These are phyloP conservation scores for Phrynosoma blainvillii DNA, from an alignment of 2,113 vertebrate genomes.

Conservation along the genomic window DNA sequence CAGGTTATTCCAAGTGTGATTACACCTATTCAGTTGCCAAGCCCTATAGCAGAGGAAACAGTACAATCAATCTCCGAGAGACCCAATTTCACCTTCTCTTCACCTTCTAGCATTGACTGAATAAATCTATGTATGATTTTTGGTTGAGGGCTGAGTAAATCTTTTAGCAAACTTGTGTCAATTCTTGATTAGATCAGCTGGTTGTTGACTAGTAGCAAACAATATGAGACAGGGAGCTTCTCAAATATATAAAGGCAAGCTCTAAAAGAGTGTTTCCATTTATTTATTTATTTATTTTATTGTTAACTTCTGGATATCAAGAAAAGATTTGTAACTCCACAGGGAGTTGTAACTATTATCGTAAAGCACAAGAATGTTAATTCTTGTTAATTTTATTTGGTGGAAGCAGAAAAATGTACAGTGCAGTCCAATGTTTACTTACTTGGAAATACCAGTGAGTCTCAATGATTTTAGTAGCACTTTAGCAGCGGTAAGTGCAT, in stretches of 20 bases:
- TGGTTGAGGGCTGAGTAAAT: not conserved
- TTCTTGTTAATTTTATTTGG: not conserved
- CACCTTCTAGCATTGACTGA: not conserved
- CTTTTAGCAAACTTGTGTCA: not conserved
- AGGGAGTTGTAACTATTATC: not conserved
- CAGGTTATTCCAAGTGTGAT: slow-evolving; percentile 20
- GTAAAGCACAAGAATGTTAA: not conserved
- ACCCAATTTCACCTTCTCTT: not conserved
- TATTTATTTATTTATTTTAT: not conserved
- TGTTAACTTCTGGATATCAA: not conserved
- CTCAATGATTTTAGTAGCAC: not conserved
- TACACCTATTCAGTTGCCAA: slow-evolving; percentile 11
- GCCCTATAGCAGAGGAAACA: not conserved
- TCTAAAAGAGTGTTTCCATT: not conserved
- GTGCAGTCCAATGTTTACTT: not conserved
- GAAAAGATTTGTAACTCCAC: not conserved
- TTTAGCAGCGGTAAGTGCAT: not conserved
- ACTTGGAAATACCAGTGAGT: not conserved
- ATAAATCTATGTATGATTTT: not conserved
- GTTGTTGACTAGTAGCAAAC: not conserved
- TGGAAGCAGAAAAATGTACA: not conserved
- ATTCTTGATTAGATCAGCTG: slow-evolving; percentile 10
- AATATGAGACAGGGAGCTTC: not conserved
- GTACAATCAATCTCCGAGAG: not conserved
- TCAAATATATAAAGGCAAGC: not conserved